Evolutionary conservation across 1,140 invertebrate genomes (phyloP), one percentile per base, ranked within the genome.

Genomic region (Orchesella cincta): DNA sequence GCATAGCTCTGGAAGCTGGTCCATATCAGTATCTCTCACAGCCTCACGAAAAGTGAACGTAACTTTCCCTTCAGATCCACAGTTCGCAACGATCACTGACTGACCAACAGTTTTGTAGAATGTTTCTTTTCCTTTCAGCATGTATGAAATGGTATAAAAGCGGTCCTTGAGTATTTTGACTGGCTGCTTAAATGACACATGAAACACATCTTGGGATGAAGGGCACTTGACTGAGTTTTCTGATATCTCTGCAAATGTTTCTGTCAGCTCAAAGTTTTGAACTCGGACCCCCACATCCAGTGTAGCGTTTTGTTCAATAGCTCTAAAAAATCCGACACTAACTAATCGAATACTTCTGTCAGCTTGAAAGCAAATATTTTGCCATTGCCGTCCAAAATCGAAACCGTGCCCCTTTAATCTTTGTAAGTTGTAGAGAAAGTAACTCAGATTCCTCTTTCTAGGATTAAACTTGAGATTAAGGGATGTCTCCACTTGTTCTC

Each of bases 101-200:
- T 73, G 70, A 20, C 77, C 79, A 31, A 74, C 77, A n/a, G 74
- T 75, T 67, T 76, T 78, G 51, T 80, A 80, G 71, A 78, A 78
- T 23, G 79, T 80, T 67, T 80, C 79, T 31, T 78, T 76, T 46
- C 79, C 79, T 76, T 78, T 78, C 28, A 80, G 70, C 28, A 76
- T 76, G 72, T 80, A 80, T n/a, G 79, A 80, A 70, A 80, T 76
- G 26, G 79, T 80, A 46, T 80, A 80, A 35, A 72, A 70, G 23
- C 75, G 34, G 35, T 80, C 75, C 57, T 80, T 80, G 28, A 51
- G 14, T 36, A 80, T 80, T 54, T 74, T 67, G 14, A 80, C 73
- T 34, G 77, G 79, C 33, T 62, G 31, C 23, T 77, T 77, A 46
- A 80, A 78, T 39, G 76, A 76, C 28, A 80, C 75, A 76, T 80